Conservation (phyloP, 2,888 invertebrate genomes). For the Papilio demoleus region DNA sequence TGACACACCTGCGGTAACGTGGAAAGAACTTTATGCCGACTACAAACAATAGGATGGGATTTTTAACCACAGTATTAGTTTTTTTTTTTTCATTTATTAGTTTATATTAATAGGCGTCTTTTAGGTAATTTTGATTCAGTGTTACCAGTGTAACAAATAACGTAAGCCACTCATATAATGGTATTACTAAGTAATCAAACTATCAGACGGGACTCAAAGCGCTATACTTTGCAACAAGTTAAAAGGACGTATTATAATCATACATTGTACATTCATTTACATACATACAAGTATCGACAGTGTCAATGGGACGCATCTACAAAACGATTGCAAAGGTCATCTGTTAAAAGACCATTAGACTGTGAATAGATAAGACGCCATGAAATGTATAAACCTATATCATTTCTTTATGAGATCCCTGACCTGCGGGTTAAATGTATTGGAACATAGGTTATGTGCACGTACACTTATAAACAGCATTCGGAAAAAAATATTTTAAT, state of each 20-base stretch:
- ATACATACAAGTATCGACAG: not conserved
- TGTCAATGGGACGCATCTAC: not conserved
- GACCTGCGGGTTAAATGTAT: not conserved
- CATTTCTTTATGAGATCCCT: not conserved
- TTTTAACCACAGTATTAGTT: not conserved
- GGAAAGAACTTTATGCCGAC: not conserved
- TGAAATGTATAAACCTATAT: constrained; percentile 1
- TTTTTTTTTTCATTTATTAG: too few relatives aligned
- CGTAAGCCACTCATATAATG: too few relatives aligned
- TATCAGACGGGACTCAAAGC: too few relatives aligned
- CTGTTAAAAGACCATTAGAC: not conserved
- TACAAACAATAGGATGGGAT: not conserved
- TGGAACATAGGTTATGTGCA: not conserved
- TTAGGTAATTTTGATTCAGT: not conserved
- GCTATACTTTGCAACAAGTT: too few relatives aligned
- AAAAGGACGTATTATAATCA: too few relatives aligned
- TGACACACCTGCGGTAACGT: constrained; percentile 17
- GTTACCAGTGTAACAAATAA: not conserved
- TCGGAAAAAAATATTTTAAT: too few relatives aligned
- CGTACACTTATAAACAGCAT: too few relatives aligned
- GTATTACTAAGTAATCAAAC: too few relatives aligned
- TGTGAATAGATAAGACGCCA: constrained; percentile 6
- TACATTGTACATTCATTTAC: not conserved
- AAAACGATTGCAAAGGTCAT: not conserved
- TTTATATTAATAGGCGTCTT: not conserved